phyloP scores from a whole-genome alignment of 2,888 invertebrate species.

The Hirtodrosophila trivittata region DNA sequence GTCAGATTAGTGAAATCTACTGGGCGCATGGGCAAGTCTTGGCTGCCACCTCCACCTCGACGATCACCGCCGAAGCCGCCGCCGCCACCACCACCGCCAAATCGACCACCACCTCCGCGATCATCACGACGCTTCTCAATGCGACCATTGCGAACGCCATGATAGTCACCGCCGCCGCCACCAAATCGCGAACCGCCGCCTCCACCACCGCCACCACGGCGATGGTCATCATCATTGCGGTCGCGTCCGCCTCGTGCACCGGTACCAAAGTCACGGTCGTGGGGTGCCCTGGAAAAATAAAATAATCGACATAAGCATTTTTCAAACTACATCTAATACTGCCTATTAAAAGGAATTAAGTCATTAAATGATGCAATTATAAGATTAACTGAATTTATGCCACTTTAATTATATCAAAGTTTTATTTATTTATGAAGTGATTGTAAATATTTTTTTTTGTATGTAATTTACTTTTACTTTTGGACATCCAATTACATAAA shows the following conservation, averaged over 20 bases:
- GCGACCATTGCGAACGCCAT: constrained; percentile 80
- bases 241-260: constrained; percentile 87
- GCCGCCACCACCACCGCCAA: constrained; percentile 94
- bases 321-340: no score
- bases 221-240: constrained; percentile 85
- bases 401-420: neutral
- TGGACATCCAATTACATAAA: no score
- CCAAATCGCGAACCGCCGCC: constrained; percentile 56
- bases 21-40: constrained; percentile 91
- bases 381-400: no score
- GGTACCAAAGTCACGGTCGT: constrained; percentile 82
- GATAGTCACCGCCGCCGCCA: constrained; percentile 87
- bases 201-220: constrained; percentile 84
- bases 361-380: no score
- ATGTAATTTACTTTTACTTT: no score
- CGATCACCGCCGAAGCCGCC: constrained; percentile 74
- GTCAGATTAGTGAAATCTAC: constrained; percentile 86
- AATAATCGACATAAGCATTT: no score
- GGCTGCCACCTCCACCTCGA: constrained; percentile 90
- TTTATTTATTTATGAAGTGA: no score
- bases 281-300: constrained; percentile 77
- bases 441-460: no score
- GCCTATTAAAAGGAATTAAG: no score
- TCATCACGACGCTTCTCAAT: constrained; percentile 84
- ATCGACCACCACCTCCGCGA: constrained; percentile 85